A percentile compares a stretch with the other conserved stretches of the same genome.
Conservation (phyloP, 2,113 vertebrate species). For the Scomber japonicus region DNA sequence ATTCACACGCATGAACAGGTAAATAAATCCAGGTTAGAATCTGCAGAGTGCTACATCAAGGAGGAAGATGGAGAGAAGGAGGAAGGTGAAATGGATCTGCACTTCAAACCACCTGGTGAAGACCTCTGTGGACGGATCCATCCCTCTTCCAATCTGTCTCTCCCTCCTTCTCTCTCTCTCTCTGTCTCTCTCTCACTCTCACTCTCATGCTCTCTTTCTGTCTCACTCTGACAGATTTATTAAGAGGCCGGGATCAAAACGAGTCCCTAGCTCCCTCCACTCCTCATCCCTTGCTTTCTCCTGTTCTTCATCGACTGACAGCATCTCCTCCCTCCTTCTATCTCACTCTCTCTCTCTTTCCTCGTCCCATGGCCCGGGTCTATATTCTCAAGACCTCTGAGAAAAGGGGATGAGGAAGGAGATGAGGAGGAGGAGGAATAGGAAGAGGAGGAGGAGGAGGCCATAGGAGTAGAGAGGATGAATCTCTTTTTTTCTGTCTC, state of each 20-base stretch:
- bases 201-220: conserved; percentile 61
- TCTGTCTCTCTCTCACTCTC: background rate
- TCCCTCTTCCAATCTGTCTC: conserved; percentile 23
- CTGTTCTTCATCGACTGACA: conserved; percentile 65
- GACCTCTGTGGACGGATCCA: conserved; percentile 57
- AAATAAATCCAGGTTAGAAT: conserved; percentile 23
- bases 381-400: conserved; percentile 34
- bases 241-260: conserved; percentile 71
- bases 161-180: conserved; percentile 7
- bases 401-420: conserved; percentile 40
- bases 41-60: conserved; percentile 19
- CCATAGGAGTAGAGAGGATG: conserved; percentile 14
- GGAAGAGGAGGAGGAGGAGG: background rate
- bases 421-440: conserved; percentile 16
- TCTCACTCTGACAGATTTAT: conserved; percentile 79
- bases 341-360: conserved; percentile 7
- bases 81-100: conserved; percentile 42
- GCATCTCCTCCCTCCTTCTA: conserved; percentile 46
- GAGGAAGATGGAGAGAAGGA: conserved; percentile 10
- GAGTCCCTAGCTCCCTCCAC: conserved; percentile 66
- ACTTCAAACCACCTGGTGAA: conserved; percentile 68
- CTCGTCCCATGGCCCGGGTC: conserved; percentile 41
- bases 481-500: conserved; percentile 39
- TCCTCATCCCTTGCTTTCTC: conserved; percentile 58
- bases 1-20: background rate